Evolutionary conservation across 2,113 vertebrate genomes (phyloP), one percentile per base, ranked within the genome.

Genomic region (Carettochelys insculpta): DNA sequence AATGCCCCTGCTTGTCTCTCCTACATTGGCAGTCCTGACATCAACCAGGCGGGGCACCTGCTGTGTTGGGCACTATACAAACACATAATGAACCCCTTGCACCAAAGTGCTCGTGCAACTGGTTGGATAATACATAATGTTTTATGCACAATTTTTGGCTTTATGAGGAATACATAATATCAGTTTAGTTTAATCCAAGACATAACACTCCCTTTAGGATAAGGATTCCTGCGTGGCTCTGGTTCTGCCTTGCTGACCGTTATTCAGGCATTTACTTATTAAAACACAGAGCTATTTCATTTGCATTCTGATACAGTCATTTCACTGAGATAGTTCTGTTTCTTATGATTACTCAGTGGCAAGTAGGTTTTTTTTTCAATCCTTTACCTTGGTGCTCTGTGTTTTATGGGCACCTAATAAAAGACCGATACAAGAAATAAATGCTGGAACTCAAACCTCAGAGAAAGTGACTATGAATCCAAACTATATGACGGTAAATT

Each of bases 251-350:
- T 75, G 41, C 25, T 43, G 24, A 45, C 12, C 43, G 45, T 75
- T 75, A 75, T 45, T 43, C 13, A 45, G 41, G 5, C 25, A 45
- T 29, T 75, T 14, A 43, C 41, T 73, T 25, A 75, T 71, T 43
- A 43, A n/a, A 83, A 65, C 50, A n/a, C 31, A 43, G 65, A 0
- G 0, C n/a, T 56, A 31, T 5, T 83, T 11, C 47, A 5, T 68
- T 68, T 22, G 34, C n/a, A 38, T 22, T 61, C 34, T 34, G 34
- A 61, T 61, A 61, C 80, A 34, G 47, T 1, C 43, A n/a, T n/a
- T 73, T 83, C n/a, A 5, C 20, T 50, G 8, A 2, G n/a, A 19
- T n/a, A 68, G 9, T 19, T 19, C 34, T 53, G 34, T 43, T 89
- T 83, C 43, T 20, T 12, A 77, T 29, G 38, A 16, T 29, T 65